Conservation (phyloP, 2,797 vertebrate genomes). For the Semaprochilodus insignis region DNA sequence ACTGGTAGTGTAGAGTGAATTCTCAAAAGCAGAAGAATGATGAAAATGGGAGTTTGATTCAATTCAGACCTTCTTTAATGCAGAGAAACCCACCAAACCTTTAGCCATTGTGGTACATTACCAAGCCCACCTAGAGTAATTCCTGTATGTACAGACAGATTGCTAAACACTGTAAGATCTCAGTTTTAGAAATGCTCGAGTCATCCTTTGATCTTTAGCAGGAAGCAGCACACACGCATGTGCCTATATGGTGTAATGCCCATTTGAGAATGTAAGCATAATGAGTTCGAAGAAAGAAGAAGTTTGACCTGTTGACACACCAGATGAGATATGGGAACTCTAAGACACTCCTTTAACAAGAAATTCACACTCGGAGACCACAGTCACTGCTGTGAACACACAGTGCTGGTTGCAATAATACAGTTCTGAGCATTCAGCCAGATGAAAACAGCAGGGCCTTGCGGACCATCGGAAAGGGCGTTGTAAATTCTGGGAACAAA, state of each 20-base stretch:
- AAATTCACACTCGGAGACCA: background rate
- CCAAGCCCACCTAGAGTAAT: background rate
- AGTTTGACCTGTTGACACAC: conserved; percentile 41
- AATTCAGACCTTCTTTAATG: background rate
- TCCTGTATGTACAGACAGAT: conserved; percentile 4
- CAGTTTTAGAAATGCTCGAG: conserved; percentile 26
- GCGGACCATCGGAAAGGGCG: no score
- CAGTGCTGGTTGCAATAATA: background rate
- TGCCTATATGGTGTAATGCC: conserved; percentile 25
- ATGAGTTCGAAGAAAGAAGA: conserved; percentile 54
- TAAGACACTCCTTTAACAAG: conserved; percentile 4
- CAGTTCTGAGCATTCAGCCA: background rate
- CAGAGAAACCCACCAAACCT: background rate
- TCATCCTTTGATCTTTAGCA: conserved; percentile 10
- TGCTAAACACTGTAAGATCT: conserved; percentile 27
- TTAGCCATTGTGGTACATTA: background rate
- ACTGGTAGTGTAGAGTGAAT: background rate
- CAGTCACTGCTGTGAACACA: background rate
- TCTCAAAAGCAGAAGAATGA: conserved; percentile 20
- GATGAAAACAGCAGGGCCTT: no score
- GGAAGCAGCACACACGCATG: conserved; percentile 15
- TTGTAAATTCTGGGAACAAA: no score
- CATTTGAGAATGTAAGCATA: conserved; percentile 14
- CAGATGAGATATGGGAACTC: conserved; percentile 13
- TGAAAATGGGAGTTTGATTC: background rate